Percentiles rank a stretch among this genome's conserved stretches.
Conservation (phyloP, 2,113 vertebrate genomes). For the Cyanoderma ruficeps region DNA sequence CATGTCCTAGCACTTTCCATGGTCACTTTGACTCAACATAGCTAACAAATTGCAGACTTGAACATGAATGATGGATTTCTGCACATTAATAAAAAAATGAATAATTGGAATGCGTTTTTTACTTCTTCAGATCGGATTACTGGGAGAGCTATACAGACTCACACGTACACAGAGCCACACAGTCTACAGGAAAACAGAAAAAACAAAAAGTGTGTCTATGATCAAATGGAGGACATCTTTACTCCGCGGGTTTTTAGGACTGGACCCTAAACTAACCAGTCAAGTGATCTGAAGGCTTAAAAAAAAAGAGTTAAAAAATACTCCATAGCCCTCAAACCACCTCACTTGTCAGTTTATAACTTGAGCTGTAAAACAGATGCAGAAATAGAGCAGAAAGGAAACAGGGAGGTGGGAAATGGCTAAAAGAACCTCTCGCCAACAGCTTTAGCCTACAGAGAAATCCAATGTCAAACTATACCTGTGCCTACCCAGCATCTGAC, state of each 20-base stretch:
- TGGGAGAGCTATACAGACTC: neutral
- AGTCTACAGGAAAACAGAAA: neutral
- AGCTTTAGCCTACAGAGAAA: neutral
- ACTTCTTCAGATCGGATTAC: neutral
- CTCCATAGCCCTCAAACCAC: neutral
- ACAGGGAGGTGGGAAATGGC: neutral
- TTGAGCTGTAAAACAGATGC: neutral
- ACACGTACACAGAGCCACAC: neutral
- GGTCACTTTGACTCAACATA: neutral
- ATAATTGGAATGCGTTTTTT: neutral
- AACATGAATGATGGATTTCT: neutral
- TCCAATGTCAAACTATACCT: neutral
- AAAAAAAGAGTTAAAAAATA: neutral
- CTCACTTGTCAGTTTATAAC: neutral
- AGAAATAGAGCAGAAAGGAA: neutral
- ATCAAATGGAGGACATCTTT: neutral
- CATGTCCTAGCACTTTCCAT: neutral
- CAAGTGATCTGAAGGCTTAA: neutral
- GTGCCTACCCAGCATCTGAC: neutral
- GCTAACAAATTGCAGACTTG: neutral
- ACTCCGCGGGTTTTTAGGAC: neutral
- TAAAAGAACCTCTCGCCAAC: neutral
- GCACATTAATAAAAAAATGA: neutral
- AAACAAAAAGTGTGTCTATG: accelerated
- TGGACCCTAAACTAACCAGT: neutral